A percentile compares a stretch with the other conserved stretches of the same genome.
Conservation (phyloP, 2,888 invertebrate species). For the Papilio protenor region DNA sequence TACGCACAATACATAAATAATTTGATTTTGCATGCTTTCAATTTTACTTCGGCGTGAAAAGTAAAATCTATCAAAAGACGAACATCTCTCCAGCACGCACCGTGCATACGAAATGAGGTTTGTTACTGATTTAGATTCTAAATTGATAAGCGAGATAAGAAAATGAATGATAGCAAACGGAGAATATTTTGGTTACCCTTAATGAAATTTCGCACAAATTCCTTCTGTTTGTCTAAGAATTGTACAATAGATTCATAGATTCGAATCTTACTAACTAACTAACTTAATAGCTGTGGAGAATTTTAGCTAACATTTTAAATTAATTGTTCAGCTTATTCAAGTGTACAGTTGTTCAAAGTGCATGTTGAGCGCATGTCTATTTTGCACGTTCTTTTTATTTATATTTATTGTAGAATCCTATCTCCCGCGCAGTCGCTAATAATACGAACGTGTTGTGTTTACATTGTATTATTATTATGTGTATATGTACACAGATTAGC, state of each 20-base stretch:
- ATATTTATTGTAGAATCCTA: constrained; percentile 37
- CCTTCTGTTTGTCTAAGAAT: too few species aligned
- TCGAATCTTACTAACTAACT: too few species aligned
- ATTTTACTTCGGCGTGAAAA: constrained; percentile 15
- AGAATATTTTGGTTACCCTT: neutral
- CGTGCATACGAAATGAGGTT: constrained; percentile 29
- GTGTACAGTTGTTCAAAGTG: neutral
- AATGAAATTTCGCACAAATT: neutral
- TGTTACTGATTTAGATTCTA: constrained; percentile 19
- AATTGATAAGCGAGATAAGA: constrained; percentile 29
- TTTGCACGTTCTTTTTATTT: constrained; percentile 35
- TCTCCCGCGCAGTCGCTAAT: constrained; percentile 52
- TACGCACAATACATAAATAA: neutral
- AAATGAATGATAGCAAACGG: constrained; percentile 11
- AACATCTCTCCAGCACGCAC: constrained; percentile 19
- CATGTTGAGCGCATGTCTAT: constrained; percentile 11
- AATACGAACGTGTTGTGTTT: constrained; percentile 45
- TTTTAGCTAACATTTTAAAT: neutral
- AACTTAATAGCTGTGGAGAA: neutral
- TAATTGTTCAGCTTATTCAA: neutral
- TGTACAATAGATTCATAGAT: neutral
- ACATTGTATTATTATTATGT: constrained; percentile 4
- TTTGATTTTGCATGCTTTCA: constrained; percentile 23
- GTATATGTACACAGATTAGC: neutral
- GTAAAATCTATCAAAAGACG: constrained; percentile 25